Conservation (phyloP, 2,113 vertebrate species). For the Orycteropus afer region DNA sequence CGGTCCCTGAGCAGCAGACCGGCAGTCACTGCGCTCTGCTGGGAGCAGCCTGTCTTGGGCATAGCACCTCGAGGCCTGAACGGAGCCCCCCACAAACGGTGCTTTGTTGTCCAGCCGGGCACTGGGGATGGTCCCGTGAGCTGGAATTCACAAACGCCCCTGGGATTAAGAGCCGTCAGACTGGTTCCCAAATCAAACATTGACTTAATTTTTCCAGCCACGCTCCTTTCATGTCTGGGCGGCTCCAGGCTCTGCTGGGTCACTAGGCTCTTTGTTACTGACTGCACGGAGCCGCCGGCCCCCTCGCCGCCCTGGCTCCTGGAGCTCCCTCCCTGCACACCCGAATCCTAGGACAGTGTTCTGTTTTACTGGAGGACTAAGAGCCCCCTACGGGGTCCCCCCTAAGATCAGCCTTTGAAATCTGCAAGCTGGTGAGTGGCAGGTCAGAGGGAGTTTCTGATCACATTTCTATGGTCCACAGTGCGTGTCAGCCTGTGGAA, state of each 20-base stretch:
- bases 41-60: background rate
- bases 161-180: constrained; percentile 73
- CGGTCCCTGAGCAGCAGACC: background rate
- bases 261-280: constrained; percentile 76
- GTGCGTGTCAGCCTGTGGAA: no score
- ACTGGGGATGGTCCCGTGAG: constrained; percentile 64
- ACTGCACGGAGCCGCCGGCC: background rate
- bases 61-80: background rate
- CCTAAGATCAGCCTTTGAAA: background rate
- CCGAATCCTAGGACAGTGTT: constrained; percentile 9
- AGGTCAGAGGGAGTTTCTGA: background rate
- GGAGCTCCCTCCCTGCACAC: background rate
- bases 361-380: background rate
- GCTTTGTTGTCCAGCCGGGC: constrained; percentile 62
- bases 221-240: constrained; percentile 71
- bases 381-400: background rate
- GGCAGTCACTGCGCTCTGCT: background rate
- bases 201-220: constrained; percentile 63
- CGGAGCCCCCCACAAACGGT: constrained; percentile 43
- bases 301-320: constrained; percentile 1
- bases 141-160: constrained; percentile 62
- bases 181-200: constrained; percentile 80
- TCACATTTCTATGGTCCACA: background rate
- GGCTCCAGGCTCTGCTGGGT: constrained; percentile 31
- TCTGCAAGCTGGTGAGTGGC: background rate